These are phyloP conservation scores for Mylabris phalerata DNA, from an alignment of 1,140 invertebrate genomes.

Conservation along the genomic window DNA sequence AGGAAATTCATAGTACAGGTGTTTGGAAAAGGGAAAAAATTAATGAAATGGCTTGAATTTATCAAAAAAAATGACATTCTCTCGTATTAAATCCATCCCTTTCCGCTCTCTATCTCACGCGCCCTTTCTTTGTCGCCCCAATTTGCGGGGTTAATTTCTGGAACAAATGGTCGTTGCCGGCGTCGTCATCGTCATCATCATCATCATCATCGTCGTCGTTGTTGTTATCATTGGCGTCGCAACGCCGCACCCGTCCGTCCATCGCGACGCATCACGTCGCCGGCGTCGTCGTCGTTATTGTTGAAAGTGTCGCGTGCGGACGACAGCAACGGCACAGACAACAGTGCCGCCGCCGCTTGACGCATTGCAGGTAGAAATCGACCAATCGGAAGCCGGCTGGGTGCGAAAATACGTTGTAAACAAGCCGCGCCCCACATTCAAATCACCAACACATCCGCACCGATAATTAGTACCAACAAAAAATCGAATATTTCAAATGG, in stretches of 20 bases:
- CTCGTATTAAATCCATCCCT: no score
- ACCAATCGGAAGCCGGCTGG: conserved; percentile 54
- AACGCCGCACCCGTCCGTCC: conserved; percentile 32
- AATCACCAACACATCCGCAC: conserved; percentile 44
- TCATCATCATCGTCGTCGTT: background rate
- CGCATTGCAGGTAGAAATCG: conserved; percentile 74
- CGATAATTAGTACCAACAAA: conserved; percentile 46
- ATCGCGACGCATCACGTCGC: conserved; percentile 27
- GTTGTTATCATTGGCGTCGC: background rate
- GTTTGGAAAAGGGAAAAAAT: no score
- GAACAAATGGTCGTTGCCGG: no score
- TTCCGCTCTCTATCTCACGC: no score
- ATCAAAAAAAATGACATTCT: no score
- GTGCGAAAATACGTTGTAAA: conserved; percentile 50
- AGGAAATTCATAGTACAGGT: no score
- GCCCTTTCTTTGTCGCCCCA: no score
- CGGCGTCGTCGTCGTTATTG: background rate
- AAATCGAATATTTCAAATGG: conserved; percentile 4
- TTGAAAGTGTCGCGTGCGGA: conserved; percentile 32
- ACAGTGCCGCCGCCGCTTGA: conserved; percentile 46
- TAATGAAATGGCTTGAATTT: no score
- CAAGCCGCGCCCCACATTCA: conserved; percentile 57
- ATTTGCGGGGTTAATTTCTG: no score
- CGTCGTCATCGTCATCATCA: no score
- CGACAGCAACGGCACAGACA: conserved; percentile 2